Conservation (phyloP, 1,140 invertebrate species). For the Penaeus japonicus region DNA sequence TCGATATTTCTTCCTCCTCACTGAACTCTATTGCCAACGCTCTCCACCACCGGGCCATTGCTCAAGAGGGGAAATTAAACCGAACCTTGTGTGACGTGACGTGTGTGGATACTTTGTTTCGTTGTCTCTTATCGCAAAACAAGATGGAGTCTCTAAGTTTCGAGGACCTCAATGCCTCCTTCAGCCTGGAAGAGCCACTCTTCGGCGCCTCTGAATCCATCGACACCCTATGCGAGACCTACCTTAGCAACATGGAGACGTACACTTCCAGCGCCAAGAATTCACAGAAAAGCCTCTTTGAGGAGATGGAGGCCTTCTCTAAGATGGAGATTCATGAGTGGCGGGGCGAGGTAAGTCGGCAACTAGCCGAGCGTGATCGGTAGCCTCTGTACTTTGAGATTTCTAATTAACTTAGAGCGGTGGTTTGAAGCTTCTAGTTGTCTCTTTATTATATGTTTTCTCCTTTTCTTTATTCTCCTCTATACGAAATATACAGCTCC, state of each 20-base stretch:
- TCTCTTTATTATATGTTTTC: neutral
- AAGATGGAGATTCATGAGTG: conserved; percentile 15
- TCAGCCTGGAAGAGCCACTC: neutral
- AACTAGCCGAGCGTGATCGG: neutral
- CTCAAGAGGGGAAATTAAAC: neutral
- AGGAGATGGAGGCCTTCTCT: conserved; percentile 17
- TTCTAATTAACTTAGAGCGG: too few relatives aligned
- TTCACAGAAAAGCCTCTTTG: neutral
- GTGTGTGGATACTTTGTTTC: too few relatives aligned
- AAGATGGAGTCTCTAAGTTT: neutral
- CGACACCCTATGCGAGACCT: neutral
- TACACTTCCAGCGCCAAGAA: neutral
- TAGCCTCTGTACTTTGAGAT: neutral
- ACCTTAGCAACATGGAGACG: neutral
- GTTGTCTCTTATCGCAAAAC: too few relatives aligned
- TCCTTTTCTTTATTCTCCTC: neutral
- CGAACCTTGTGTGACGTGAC: neutral
- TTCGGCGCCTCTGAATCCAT: neutral
- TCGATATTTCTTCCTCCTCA: too few relatives aligned
- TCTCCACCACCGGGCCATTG: too few relatives aligned
- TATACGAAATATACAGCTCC: too few relatives aligned
- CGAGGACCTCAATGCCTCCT: neutral
- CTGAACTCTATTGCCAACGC: too few relatives aligned
- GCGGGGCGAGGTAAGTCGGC: conserved; percentile 4
- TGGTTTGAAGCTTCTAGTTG: neutral